These are phyloP conservation scores for Callosobruchus maculatus DNA, from an alignment of 2,888 invertebrate species.

Conservation along the genomic window DNA sequence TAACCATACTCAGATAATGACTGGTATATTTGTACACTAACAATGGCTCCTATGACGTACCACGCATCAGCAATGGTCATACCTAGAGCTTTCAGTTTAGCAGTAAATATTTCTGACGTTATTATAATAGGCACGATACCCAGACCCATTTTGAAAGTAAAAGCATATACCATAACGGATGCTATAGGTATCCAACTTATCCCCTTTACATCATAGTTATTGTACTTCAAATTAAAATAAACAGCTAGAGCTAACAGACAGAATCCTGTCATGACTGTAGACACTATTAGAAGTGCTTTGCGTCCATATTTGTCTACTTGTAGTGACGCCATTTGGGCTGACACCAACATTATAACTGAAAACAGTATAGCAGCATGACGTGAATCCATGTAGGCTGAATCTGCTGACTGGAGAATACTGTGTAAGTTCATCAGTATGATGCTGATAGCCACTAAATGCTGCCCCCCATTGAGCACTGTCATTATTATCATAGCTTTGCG, in stretches of 20 bases:
- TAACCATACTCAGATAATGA: conserved; percentile 35
- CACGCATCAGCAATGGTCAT: conserved; percentile 44
- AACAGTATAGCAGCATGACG: conserved; percentile 43
- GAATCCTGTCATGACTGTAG: conserved; percentile 40
- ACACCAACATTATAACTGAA: conserved; percentile 41
- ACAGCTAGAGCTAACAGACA: conserved; percentile 39
- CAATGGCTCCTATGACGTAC: conserved; percentile 39
- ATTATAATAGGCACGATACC: conserved; percentile 46
- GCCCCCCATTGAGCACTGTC: conserved; percentile 42
- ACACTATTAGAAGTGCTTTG: conserved; percentile 38
- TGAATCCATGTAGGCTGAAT: conserved; percentile 37
- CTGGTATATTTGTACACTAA: conserved; percentile 40
- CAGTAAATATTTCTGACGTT: conserved; percentile 46
- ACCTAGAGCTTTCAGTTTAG: conserved; percentile 45
- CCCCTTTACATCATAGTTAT: conserved; percentile 30
- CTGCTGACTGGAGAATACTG: conserved; percentile 41
- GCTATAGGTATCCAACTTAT: conserved; percentile 45
- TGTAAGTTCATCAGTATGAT: conserved; percentile 48
- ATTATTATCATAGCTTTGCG: conserved; percentile 43
- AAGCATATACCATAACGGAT: conserved; percentile 43
- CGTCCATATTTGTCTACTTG: conserved; percentile 45
- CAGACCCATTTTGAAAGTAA: conserved; percentile 42
- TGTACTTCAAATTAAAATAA: conserved; percentile 42
- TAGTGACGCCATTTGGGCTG: conserved; percentile 37
- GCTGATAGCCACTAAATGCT: conserved; percentile 46